Conservation (phyloP, 2,797 vertebrate species). For the Acanthurus tractus region DNA sequence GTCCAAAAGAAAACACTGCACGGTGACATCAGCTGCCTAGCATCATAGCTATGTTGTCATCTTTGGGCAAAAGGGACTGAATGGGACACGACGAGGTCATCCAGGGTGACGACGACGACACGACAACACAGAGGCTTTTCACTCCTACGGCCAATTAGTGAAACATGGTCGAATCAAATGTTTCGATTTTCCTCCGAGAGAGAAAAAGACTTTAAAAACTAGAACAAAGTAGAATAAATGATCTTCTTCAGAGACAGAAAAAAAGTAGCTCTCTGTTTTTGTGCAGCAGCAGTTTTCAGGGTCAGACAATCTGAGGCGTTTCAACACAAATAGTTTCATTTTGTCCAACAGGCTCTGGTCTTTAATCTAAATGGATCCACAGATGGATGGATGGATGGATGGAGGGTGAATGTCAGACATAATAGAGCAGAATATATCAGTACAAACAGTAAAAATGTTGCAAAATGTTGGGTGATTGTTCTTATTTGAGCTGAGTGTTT, state of each 20-base stretch:
- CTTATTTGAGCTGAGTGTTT: too few species aligned
- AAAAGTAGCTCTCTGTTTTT: neutral
- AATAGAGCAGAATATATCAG: too few species aligned
- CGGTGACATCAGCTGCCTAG: conserved; percentile 60
- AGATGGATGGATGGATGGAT: neutral
- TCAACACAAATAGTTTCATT: neutral
- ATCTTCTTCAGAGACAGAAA: neutral
- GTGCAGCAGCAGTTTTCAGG: neutral
- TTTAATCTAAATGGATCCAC: too few species aligned
- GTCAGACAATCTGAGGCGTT: neutral
- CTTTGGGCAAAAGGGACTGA: conserved; percentile 18
- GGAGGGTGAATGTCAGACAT: neutral
- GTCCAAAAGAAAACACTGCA: neutral
- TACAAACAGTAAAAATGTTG: too few species aligned
- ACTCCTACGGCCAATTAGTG: neutral
- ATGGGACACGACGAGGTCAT: conserved; percentile 49
- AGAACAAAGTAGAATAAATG: neutral
- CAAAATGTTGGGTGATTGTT: too few species aligned
- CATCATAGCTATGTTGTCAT: conserved; percentile 61
- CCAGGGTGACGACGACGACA: conserved; percentile 50
- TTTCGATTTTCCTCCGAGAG: neutral
- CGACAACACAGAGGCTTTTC: conserved; percentile 39
- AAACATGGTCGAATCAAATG: neutral
- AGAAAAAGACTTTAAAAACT: conserved; percentile 2
- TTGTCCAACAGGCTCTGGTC: neutral